Base-by-base conservation (phyloP, 2,797 vertebrate genomes). In the Sparidentex hasta region DNA sequence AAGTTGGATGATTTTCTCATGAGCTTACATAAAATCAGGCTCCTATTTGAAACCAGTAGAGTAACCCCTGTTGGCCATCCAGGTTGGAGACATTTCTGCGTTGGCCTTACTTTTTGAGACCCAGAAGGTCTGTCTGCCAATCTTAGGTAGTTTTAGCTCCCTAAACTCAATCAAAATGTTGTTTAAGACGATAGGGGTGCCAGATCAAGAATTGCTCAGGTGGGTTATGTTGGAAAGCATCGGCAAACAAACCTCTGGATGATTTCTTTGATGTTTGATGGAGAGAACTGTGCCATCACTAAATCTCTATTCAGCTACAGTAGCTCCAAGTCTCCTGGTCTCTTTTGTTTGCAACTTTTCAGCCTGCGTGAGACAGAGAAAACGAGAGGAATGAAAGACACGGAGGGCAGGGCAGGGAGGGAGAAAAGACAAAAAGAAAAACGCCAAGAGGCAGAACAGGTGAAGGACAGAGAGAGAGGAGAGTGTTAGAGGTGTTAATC, bases 401-500 rank as follows among this genome's bases (percentile, higher is more conserved):
- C 18, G 59, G 9, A 23, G 47, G 47, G 1, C 9, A 11, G 43
- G 7, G 4, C 56, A 1, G 11, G 41, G 1, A 13, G 7, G 50
- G 25, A 41, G 27, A 33, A 13, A 50, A 77, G 12, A 18, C 65
- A 33, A 43, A 2, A 63, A 25, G 43, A 69, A 66, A 63, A 51
- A 65, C 54, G 74, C 76, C 23, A 14, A 76, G 68, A 76, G 88
- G 74, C 59, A 83, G 81, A 90, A 56, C 68, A 62, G 78, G 81
- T 76, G 80, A 87, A 81, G 81, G 84, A 82, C 78, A 8, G 71
- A 74, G 79, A 77, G 67, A 57, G 55, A 79, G 57, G 59, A 21
- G 67, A 78, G 81, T 12, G 75, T 69, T 63, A 68, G 82, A 85
- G 81, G 74, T 84, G 79, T 82, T 84, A 85, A 81, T 83, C 70